phyloP scores from a whole-genome alignment of 2,797 vertebrate species.

The Psittacula derbiana region DNA sequence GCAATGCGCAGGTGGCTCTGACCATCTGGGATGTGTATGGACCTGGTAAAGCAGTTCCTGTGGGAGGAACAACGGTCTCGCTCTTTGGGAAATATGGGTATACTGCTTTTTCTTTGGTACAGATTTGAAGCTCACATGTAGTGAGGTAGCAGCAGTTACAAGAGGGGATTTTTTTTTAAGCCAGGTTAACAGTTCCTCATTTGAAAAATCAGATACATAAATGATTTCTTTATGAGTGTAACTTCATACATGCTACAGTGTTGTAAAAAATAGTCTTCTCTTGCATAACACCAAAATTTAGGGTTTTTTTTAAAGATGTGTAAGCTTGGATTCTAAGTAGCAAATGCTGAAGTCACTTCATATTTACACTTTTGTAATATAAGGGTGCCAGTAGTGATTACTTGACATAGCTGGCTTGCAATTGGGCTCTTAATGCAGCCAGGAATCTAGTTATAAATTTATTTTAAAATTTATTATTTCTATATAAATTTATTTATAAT shows the following conservation, averaged over 20 bases:
- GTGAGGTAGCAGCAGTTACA: neutral
- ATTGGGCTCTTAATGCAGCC: neutral
- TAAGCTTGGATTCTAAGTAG: neutral
- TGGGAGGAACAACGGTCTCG: conserved; percentile 94
- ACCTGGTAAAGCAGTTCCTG: conserved; percentile 90
- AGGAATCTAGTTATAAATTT: neutral
- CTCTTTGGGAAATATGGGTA: conserved; percentile 94
- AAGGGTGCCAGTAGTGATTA: neutral
- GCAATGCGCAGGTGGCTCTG: conserved; percentile 93
- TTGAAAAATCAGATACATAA: neutral
- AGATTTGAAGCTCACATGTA: neutral
- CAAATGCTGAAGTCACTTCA: neutral
- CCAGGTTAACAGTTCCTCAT: neutral
- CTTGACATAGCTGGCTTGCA: neutral
- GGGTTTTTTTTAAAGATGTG: rapidly evolving
- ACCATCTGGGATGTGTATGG: conserved; percentile 99
- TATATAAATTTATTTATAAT: neutral
- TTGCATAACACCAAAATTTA: neutral
- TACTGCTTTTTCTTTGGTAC: neutral
- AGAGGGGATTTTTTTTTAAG: neutral
- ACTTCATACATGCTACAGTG: neutral
- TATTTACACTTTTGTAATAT: neutral
- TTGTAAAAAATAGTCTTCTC: neutral
- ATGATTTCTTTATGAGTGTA: neutral
- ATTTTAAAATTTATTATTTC: too few relatives aligned